Evolutionary conservation across 2,888 invertebrate species (phyloP).

Genomic region (Congeria kusceri): DNA sequence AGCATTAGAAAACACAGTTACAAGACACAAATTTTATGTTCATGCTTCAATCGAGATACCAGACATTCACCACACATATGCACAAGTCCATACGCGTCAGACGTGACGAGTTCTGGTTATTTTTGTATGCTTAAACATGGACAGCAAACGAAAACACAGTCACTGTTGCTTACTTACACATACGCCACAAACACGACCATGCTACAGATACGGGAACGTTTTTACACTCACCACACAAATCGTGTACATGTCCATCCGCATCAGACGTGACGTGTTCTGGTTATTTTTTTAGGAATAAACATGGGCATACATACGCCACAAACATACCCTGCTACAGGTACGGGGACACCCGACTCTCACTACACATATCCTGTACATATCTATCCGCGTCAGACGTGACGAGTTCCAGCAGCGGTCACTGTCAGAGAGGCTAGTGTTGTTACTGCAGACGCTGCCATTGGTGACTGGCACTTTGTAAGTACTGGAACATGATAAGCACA

Average conservation of each 20-base stretch:
- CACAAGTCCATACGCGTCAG: background rate
- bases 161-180: too few relatives aligned
- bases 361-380: slow-evolving; percentile 94
- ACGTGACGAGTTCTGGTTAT: background rate
- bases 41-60: background rate
- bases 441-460: background rate
- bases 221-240: slow-evolving; percentile 89
- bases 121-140: too few relatives aligned
- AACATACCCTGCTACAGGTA: too few relatives aligned
- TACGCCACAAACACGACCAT: too few relatives aligned
- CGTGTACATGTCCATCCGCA: slow-evolving; percentile 91
- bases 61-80: background rate
- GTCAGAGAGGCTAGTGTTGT: slow-evolving; percentile 82
- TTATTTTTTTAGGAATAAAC: too few relatives aligned
- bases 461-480: slow-evolving; percentile 81
- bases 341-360: too few relatives aligned
- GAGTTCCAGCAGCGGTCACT: slow-evolving; percentile 87
- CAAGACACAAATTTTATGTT: too few relatives aligned
- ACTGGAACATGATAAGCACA: slow-evolving; percentile 82
- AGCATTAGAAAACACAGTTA: too few relatives aligned
- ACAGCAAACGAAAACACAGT: too few relatives aligned
- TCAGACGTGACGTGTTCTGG: too few relatives aligned
- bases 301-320: too few relatives aligned
- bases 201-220: too few relatives aligned
- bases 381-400: slow-evolving; percentile 87